These are phyloP conservation scores for Toxonevra muliebris DNA, from an alignment of 2,888 invertebrate genomes.

Conservation along the genomic window DNA sequence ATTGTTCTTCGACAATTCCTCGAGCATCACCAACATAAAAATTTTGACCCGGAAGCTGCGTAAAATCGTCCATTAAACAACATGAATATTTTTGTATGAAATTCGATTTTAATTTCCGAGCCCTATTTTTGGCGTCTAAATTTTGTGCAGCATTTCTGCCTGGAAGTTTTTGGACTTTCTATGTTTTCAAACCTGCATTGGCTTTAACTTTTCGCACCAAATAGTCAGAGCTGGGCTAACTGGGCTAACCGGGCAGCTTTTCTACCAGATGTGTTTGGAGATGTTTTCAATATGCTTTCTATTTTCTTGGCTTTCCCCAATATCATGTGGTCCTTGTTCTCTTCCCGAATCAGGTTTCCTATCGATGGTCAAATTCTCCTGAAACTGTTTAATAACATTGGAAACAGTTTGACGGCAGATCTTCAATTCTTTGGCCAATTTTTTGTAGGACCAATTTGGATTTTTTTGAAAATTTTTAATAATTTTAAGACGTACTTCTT, in stretches of 20 bases:
- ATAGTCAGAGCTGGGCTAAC: conserved; percentile 8
- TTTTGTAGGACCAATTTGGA: not conserved
- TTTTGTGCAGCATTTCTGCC: conserved; percentile 7
- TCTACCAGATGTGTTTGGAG: conserved; percentile 1
- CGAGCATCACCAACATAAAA: not conserved
- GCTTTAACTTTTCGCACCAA: conserved; percentile 9
- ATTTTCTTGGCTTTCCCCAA: conserved; percentile 5
- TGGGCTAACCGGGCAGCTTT: conserved; percentile 11
- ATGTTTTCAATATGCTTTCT: not conserved
- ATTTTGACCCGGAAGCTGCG: not conserved
- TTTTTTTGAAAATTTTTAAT: not conserved
- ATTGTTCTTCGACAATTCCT: not conserved
- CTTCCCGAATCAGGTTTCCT: not conserved
- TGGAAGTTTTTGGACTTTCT: conserved; percentile 9
- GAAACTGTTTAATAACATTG: no score
- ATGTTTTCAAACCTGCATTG: conserved; percentile 12
- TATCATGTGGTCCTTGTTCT: not conserved
- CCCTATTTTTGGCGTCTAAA: conserved; percentile 6
- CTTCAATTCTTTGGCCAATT: conserved; percentile 12
- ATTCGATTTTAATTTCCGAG: conserved; percentile 12
- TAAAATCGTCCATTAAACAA: no score
- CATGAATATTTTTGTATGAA: conserved; percentile 6
- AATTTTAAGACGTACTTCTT: conserved; percentile 10
- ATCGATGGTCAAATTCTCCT: not conserved
- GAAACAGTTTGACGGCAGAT: conserved; percentile 12